Evolutionary conservation across 2,797 vertebrate species (phyloP).

Genomic region (Scleropages formosus): DNA sequence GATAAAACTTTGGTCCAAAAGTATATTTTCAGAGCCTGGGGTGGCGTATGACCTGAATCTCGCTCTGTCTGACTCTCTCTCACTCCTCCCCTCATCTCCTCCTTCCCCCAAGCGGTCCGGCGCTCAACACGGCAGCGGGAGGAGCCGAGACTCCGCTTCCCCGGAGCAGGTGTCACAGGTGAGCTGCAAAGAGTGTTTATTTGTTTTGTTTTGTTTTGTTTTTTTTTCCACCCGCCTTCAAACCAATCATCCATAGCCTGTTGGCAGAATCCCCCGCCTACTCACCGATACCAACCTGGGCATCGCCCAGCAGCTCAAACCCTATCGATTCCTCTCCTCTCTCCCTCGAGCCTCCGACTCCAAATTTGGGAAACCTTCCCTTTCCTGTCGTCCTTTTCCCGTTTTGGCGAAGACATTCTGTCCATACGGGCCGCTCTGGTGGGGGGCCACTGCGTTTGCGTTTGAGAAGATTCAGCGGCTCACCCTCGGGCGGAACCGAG

Average conservation of each 20-base stretch:
- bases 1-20: conserved; percentile 53
- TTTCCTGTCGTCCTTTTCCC: conserved; percentile 13
- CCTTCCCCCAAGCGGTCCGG: conserved; percentile 76
- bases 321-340: conserved; percentile 26
- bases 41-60: conserved; percentile 67
- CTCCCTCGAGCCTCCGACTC: conserved; percentile 7
- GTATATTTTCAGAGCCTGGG: conserved; percentile 56
- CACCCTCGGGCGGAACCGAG: neutral
- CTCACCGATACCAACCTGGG: conserved; percentile 29
- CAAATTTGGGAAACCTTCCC: conserved; percentile 8
- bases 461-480: neutral
- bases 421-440: neutral
- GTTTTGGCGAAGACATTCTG: conserved; percentile 3
- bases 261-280: conserved; percentile 35
- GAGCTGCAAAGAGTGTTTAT: conserved; percentile 43
- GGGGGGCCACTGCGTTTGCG: conserved; percentile 10
- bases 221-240: neutral
- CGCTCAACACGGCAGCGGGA: conserved; percentile 86
- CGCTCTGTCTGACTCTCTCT: conserved; percentile 32
- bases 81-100: conserved; percentile 21
- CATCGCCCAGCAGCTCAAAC: conserved; percentile 19
- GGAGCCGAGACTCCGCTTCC: conserved; percentile 89
- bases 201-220: conserved; percentile 9
- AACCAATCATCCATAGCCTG: conserved; percentile 12
- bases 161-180: conserved; percentile 95